These are phyloP conservation scores for Petaurus breviceps DNA, from an alignment of 2,113 vertebrate genomes.

Conservation along the genomic window DNA sequence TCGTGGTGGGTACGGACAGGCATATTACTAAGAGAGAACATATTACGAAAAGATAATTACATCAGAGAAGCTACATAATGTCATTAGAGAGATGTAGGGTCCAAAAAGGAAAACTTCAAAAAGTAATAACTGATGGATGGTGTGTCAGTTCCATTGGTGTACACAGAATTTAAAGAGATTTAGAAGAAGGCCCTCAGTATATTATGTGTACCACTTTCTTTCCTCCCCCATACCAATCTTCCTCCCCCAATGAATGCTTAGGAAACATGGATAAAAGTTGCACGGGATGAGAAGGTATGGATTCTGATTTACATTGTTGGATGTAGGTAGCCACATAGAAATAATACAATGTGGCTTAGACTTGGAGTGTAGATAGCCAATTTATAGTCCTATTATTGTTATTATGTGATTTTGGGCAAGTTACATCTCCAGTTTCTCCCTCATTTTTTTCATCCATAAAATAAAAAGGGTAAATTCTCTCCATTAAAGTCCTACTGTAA, in stretches of 20 bases:
- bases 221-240: neutral
- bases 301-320: neutral
- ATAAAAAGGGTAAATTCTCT: neutral
- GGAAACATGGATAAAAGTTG: neutral
- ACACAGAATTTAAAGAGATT: neutral
- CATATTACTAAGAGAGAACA: neutral
- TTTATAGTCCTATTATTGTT: neutral
- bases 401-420: neutral
- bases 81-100: neutral
- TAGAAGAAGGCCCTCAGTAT: neutral
- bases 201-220: neutral
- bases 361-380: neutral
- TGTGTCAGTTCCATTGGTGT: neutral
- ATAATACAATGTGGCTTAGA: neutral
- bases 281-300: neutral
- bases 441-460: neutral
- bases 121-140: neutral
- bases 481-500: neutral
- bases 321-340: neutral
- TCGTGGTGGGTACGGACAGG: neutral
- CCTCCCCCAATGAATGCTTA: neutral
- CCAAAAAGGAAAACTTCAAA: neutral
- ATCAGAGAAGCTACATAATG: neutral
- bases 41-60: neutral
- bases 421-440: neutral